phyloP scores from a whole-genome alignment of 2,113 vertebrate species.

The Sciurus niger region DNA sequence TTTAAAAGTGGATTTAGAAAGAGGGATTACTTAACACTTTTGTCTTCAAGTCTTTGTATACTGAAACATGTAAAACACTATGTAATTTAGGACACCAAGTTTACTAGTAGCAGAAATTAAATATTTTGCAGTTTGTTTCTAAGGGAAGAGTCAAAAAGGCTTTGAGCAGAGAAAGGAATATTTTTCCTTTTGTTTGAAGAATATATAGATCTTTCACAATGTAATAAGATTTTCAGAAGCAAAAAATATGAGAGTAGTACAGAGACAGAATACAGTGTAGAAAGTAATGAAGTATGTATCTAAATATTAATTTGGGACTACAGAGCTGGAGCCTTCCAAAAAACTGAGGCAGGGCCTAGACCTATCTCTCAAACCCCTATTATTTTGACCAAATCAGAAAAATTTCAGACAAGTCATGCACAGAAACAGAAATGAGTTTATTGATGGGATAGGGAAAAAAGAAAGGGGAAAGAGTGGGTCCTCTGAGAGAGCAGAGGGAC shows the following conservation, averaged over 20 bases:
- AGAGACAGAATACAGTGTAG: not conserved
- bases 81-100: not conserved
- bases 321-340: no score
- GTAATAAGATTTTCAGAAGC: not conserved
- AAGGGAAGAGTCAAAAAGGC: not conserved
- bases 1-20: not conserved
- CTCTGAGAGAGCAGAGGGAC: no score
- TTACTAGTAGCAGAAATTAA: constrained; percentile 2
- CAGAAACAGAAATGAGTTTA: no score
- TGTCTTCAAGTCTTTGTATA: not conserved
- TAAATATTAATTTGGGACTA: not conserved
- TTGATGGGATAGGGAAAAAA: no score
- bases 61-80: not conserved
- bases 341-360: no score
- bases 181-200: not conserved
- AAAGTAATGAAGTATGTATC: not conserved
- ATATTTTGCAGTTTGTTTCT: not conserved
- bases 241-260: not conserved
- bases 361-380: no score
- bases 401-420: no score
- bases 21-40: not conserved
- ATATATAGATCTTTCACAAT: not conserved
- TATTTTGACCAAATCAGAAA: no score
- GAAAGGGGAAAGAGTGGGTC: no score
- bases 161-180: not conserved